Conservation (phyloP, 1,140 invertebrate species). For the Conopomorpha cramerella region DNA sequence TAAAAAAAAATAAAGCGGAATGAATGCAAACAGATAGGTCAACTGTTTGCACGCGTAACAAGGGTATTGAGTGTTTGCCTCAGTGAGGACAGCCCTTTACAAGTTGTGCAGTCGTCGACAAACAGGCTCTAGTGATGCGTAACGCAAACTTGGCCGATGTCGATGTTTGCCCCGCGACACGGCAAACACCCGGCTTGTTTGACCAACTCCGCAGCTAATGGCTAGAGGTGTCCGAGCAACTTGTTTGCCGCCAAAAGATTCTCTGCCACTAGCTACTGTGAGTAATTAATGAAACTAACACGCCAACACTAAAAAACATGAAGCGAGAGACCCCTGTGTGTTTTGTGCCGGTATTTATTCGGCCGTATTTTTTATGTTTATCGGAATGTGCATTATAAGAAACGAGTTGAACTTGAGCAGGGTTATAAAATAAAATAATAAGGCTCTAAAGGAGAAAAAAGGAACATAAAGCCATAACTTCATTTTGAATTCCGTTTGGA, state of each 20-base stretch:
- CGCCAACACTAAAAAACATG: too few species aligned
- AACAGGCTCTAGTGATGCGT: conserved; percentile 56
- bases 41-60: too few species aligned
- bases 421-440: conserved; percentile 40
- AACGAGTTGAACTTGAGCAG: conserved; percentile 22
- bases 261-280: conserved; percentile 31
- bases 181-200: conserved; percentile 53
- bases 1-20: too few species aligned
- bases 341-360: too few species aligned
- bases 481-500: conserved; percentile 48
- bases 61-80: neutral
- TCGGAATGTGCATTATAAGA: conserved; percentile 5
- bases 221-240: conserved; percentile 23
- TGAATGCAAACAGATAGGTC: too few species aligned
- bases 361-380: neutral
- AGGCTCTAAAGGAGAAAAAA: conserved; percentile 31
- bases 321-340: too few species aligned
- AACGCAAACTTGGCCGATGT: conserved; percentile 53
- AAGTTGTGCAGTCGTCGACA: too few species aligned
- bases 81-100: too few species aligned
- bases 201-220: conserved; percentile 45
- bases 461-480: conserved; percentile 48
- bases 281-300: conserved; percentile 20
- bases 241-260: conserved; percentile 35
- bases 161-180: conserved; percentile 49